These are phyloP conservation scores for Teleogryllus occipitalis DNA, from an alignment of 1,140 invertebrate species.

Conservation along the genomic window DNA sequence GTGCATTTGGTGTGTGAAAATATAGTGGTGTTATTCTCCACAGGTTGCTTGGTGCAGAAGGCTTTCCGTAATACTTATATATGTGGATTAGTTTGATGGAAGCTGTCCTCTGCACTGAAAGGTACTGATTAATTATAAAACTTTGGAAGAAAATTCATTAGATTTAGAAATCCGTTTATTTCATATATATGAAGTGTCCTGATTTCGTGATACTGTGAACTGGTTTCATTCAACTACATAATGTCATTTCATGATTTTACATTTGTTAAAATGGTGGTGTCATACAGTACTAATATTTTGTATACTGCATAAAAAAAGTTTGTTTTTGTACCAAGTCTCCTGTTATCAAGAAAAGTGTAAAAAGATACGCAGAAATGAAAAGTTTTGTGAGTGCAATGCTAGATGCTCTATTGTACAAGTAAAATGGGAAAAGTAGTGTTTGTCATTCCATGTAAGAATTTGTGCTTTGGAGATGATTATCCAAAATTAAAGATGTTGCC, in stretches of 20 bases:
- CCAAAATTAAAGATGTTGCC: conserved; percentile 1
- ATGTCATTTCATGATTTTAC: conserved; percentile 5
- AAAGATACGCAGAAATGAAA: neutral
- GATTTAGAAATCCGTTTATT: neutral
- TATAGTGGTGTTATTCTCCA: neutral
- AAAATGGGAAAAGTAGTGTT: neutral
- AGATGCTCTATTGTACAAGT: neutral
- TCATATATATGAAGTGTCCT: neutral
- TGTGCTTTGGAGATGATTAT: neutral
- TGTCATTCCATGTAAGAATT: neutral
- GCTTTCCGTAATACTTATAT: neutral
- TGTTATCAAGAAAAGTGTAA: conserved; percentile 6
- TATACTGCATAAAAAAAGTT: conserved; percentile 1
- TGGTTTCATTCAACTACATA: neutral
- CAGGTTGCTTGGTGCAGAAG: neutral
- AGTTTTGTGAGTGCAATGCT: conserved; percentile 1
- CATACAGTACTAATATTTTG: neutral
- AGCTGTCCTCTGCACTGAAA: conserved; percentile 16
- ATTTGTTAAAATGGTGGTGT: neutral
- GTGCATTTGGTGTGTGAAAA: neutral
- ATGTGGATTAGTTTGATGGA: conserved; percentile 10
- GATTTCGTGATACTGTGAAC: neutral
- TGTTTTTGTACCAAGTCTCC: conserved; percentile 8
- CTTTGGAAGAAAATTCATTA: conserved; percentile 1
- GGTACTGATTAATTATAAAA: conserved; percentile 14